Base-by-base conservation (phyloP, 1,140 invertebrate genomes). In the Meloidogyne hapla region DNA sequence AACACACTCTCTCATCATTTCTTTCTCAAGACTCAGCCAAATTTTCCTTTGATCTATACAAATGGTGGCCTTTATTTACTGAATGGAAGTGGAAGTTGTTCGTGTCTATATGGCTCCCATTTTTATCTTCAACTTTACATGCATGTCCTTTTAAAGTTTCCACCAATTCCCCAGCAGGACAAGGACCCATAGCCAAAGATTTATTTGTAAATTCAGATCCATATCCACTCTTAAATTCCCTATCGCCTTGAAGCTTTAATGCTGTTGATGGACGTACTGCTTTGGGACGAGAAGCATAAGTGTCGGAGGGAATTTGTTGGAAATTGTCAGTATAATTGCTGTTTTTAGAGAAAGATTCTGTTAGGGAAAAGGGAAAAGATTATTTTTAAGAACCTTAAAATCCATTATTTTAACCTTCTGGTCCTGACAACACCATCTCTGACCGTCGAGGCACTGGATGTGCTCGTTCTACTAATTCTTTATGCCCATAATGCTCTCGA, bases 91-190 rank as follows among this genome's bases (percentile, higher is more conserved):
- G 70, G 10, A 73, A 73, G n/a, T 73, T 64, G 18, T 73, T 64
- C 1, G 70, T 73, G 56, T 73, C 70, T 38, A 12, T 64, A 21
- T 73, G 48, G 10, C 25, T 64, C 3, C 56, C 42, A 25, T 72
- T 33, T 25, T 25, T 40, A 3, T 33, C 40, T 6, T 33, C 40
- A 42, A 8, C 4, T 67, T 42, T 67, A 8, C 40, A 38, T 5
- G 65, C 40, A 9, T 76, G 56, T n/a, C 75, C 42, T 63, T 78
- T 68, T 77, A 78, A 65, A 5, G 77, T 38, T 79, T 78, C 65
- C 48, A 78, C 63, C 25, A 78, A 75, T 78, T 78, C 76, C n/a
- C 70, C 70, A 21, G 70, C 70, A 1, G 70, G 70, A 21, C 70
- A 73, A 4, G 70, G 70, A 23, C 21, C 56, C 12, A 38, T 64